These are phyloP conservation scores for Falco punctatus DNA, from an alignment of 2,113 vertebrate species.

Conservation along the genomic window DNA sequence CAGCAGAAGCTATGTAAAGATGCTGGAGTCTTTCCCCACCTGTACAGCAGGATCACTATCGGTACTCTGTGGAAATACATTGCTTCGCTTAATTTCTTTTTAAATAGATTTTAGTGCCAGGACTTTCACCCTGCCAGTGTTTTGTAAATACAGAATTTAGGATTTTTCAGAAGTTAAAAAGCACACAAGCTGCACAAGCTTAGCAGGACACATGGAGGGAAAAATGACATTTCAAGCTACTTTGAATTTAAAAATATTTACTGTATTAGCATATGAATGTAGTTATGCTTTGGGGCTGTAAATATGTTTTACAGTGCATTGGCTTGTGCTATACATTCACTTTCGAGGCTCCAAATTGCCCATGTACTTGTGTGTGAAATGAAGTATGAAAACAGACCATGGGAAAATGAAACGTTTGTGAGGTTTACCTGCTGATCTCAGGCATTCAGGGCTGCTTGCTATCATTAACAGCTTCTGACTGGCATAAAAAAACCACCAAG, in stretches of 20 bases:
- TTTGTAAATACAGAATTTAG: background rate
- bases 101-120: background rate
- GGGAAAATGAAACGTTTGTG: background rate
- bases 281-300: background rate
- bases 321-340: background rate
- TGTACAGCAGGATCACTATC: background rate
- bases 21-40: background rate
- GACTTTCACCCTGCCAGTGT: background rate
- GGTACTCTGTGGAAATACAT: background rate
- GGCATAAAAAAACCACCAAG: background rate
- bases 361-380: background rate
- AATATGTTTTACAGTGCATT: background rate
- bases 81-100: background rate
- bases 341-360: background rate
- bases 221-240: background rate
- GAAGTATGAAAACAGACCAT: background rate
- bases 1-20: background rate
- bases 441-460: background rate
- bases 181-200: background rate
- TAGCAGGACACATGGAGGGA: background rate
- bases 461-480: background rate
- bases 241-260: background rate
- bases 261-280: background rate
- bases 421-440: background rate
- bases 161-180: background rate